Conservation (phyloP, 2,113 vertebrate genomes). For the Xyrauchen texanus region DNA sequence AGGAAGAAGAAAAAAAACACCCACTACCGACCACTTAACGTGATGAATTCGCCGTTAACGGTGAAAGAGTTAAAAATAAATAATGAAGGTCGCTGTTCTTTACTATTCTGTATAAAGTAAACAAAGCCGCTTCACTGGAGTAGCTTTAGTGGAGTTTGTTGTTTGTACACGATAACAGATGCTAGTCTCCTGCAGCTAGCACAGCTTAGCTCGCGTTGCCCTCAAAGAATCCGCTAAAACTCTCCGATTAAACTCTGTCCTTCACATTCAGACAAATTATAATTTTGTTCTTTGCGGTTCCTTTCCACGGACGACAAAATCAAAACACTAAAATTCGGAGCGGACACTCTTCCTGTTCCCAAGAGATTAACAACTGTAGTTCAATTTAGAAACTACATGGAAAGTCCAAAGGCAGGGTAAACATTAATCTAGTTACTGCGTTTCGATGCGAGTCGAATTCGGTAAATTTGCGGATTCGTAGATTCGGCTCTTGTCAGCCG, state of each 20-base stretch:
- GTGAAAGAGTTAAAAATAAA: background rate
- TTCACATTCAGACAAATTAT: background rate
- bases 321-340: background rate
- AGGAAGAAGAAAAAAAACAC: background rate
- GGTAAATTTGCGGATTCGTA: background rate
- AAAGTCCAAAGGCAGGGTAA: background rate
- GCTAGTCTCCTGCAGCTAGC: conserved; percentile 24
- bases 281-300: background rate
- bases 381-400: background rate
- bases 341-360: conserved; percentile 13
- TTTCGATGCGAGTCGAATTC: background rate
- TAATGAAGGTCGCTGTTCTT: too few species aligned
- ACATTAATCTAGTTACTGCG: background rate
- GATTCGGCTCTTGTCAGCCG: background rate
- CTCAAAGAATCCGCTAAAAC: conserved; percentile 4
- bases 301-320: conserved; percentile 3
- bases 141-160: background rate
- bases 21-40: background rate
- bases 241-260: background rate
- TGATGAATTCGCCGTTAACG: background rate
- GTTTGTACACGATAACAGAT: conserved; percentile 3
- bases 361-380: conserved; percentile 7
- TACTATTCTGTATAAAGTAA: background rate
- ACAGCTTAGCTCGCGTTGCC: conserved; percentile 31
- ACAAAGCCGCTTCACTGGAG: background rate